Percentiles rank a stretch among this genome's conserved stretches.
phyloP scores from a whole-genome alignment of 2,113 vertebrate species.

The Grallaria varia region DNA sequence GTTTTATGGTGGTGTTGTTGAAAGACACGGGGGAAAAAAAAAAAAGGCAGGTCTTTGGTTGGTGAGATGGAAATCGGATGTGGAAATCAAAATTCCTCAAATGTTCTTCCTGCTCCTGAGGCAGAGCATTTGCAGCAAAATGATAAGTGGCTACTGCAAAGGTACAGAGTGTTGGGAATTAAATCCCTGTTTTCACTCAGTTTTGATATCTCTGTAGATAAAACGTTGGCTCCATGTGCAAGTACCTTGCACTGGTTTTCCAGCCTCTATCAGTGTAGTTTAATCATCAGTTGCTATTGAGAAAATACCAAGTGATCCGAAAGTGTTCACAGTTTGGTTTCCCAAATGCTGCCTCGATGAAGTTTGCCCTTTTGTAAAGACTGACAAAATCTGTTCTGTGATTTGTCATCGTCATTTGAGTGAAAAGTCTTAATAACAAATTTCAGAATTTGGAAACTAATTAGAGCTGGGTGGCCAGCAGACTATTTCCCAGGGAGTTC shows the following conservation, averaged over 20 bases:
- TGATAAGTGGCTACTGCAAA: neutral
- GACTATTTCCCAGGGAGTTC: neutral
- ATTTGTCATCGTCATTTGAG: neutral
- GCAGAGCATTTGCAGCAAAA: neutral
- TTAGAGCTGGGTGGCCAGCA: neutral
- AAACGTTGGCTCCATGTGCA: neutral
- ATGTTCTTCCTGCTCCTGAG: neutral
- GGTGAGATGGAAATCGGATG: neutral
- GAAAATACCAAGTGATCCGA: neutral
- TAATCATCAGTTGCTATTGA: neutral
- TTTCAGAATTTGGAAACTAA: neutral
- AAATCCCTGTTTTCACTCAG: neutral
- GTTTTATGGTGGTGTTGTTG: neutral
- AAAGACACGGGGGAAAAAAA: neutral
- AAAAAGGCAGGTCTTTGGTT: neutral
- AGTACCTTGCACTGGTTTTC: neutral
- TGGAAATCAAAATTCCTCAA: neutral
- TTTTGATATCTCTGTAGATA: neutral
- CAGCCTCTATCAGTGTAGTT: neutral
- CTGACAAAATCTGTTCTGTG: neutral
- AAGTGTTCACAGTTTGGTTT: neutral
- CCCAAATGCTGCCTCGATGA: neutral
- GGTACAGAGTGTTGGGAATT: neutral
- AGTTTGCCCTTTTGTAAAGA: neutral
- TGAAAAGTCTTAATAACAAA: neutral